Percentiles rank a stretch among this genome's conserved stretches.
These are phyloP conservation scores for Tribolium madens DNA, from an alignment of 1,140 invertebrate species.

Conservation along the genomic window DNA sequence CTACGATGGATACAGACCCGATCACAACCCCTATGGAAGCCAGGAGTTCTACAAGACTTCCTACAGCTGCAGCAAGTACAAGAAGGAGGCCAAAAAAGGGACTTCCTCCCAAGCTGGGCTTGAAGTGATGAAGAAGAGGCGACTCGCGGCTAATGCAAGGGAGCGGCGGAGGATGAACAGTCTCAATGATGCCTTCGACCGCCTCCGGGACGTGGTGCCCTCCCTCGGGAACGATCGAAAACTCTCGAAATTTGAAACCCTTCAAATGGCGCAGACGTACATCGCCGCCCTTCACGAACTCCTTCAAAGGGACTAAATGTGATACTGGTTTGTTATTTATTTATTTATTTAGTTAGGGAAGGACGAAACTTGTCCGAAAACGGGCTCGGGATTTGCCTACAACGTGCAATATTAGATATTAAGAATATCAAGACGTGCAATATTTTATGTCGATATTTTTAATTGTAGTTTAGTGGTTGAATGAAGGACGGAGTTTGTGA, in stretches of 20 bases:
- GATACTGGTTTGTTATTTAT: constrained; percentile 40
- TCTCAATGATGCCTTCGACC: constrained; percentile 83
- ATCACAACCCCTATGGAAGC: constrained; percentile 45
- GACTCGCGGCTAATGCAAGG: constrained; percentile 79
- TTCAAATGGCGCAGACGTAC: constrained; percentile 87
- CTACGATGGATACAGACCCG: constrained; percentile 48
- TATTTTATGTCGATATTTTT: constrained; percentile 52
- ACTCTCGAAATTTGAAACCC: constrained; percentile 84
- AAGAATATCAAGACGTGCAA: constrained; percentile 48
- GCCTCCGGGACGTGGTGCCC: constrained; percentile 80
- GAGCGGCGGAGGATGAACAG: constrained; percentile 83
- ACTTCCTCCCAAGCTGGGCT: constrained; percentile 39
- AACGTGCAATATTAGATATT: constrained; percentile 52
- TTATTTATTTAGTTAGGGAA: constrained; percentile 37
- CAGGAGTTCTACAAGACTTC: constrained; percentile 59
- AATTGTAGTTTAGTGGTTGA: constrained; percentile 29
- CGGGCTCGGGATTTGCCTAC: constrained; percentile 26
- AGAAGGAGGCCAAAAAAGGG: constrained; percentile 33
- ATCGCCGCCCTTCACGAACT: constrained; percentile 78
- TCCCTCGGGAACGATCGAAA: constrained; percentile 80
- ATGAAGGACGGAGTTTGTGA: neutral
- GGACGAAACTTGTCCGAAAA: constrained; percentile 1
- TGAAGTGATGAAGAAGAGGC: constrained; percentile 66
- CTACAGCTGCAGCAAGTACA: constrained; percentile 47
- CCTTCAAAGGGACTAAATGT: constrained; percentile 62